Base-by-base conservation (phyloP, 1,140 invertebrate species). In the Oryctes rhinoceros region DNA sequence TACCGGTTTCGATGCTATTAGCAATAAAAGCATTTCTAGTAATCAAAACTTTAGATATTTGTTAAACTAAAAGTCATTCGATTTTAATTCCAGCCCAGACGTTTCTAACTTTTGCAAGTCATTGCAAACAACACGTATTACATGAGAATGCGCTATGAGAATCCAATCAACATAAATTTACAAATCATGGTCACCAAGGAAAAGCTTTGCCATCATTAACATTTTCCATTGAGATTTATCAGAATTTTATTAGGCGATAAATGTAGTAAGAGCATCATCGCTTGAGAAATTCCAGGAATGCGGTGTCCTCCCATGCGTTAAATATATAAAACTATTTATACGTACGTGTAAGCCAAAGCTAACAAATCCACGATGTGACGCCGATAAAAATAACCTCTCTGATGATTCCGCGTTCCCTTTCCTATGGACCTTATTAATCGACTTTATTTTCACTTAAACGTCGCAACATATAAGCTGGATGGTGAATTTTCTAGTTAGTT, bases 321-420 rank as follows among this genome's bases (percentile, higher is more conserved):
- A 59, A 59, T 59, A 59, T 59, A 59, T 59, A 59, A 59, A 59
- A 59, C 53, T 59, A 59, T 59, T 59, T 59, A 59, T 59, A 59
- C 9, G 3, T 44, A 44, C 39, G 39, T 44, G 39, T 59, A 59
- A 59, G 49, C 49, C n/a, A n/a, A n/a, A 53, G 53, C 53, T 59
- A 59, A 59, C 53, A 59, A n/a, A 59, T 4, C 39, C 39, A 44
- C 39, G 39, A 44, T 44, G 39, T 59, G 11, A 59, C 53, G 53
- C 15, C 18, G 53, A 59, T 59, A 59, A 59, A 59, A 59, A 59
- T 59, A 59, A 59, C 53, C 53, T 59, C 53, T 59, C 15, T 18
- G 15, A 18, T 59, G 18, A 59, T 59, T 59, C 53, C 53, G 53
- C 53, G 53, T 6, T 59, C 18, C 53, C 15, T 59, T 59, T 59